These are phyloP conservation scores for Xestia c-nigrum DNA, from an alignment of 2,888 invertebrate genomes.

Conservation along the genomic window DNA sequence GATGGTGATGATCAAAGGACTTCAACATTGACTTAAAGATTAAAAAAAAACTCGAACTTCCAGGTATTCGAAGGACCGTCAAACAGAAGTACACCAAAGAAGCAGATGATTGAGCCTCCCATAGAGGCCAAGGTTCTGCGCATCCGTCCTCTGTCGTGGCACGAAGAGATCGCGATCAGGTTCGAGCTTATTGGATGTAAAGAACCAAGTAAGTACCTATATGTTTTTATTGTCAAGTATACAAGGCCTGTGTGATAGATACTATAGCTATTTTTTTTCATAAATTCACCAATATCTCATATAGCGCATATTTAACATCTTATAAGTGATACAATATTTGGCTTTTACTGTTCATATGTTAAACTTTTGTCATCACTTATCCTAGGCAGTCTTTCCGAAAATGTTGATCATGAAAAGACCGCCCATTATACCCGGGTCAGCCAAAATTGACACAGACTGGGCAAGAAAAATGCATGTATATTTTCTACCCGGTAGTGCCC, in stretches of 20 bases:
- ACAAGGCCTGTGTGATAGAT: neutral
- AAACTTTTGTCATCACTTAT: neutral
- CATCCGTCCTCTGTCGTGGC: conserved; percentile 94
- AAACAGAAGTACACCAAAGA: conserved; percentile 90
- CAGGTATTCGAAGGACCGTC: conserved; percentile 94
- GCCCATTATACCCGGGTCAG: neutral
- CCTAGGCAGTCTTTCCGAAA: neutral
- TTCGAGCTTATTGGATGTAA: conserved; percentile 94
- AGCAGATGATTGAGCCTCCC: conserved; percentile 93
- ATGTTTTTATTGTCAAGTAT: neutral
- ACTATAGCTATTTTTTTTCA: too few relatives aligned
- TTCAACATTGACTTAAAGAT: neutral
- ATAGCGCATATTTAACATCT: neutral
- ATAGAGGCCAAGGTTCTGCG: conserved; percentile 94
- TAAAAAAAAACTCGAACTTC: too few relatives aligned
- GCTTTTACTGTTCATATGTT: neutral
- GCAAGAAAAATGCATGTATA: neutral
- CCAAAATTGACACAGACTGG: neutral
- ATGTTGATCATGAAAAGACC: neutral
- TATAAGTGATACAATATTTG: neutral
- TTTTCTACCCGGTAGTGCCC: neutral
- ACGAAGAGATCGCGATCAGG: conserved; percentile 91
- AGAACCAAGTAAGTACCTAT: conserved; percentile 58
- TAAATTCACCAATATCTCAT: neutral
- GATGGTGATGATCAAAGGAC: neutral